Evolutionary conservation across 2,113 vertebrate genomes (phyloP), one percentile per base, ranked within the genome.

Genomic region (Gopherus flavomarginatus): DNA sequence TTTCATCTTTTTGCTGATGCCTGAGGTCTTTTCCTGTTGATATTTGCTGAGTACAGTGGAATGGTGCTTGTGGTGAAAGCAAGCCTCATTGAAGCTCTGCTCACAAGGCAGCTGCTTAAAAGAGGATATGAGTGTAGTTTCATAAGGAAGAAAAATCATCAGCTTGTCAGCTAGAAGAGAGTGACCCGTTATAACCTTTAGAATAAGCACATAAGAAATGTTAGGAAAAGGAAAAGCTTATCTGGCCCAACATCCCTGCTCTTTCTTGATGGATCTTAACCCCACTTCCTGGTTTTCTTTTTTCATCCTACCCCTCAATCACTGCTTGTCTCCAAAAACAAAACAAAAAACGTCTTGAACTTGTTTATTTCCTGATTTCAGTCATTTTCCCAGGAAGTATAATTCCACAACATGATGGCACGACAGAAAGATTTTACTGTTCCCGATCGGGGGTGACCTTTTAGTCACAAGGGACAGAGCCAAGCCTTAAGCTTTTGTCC

Each of bases 51-150:
- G 83, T 52, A 86, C 16, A 27, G 87, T 16, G 26, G 95, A 97
- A 96, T 59, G 53, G 84, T 92, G 89, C 89, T 44, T 88, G 85
- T 94, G 83, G 83, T 85, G 80, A 91, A 50, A 96, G 75, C 69
- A 89, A 97, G 81, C 47, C 31, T 81, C 89, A 72, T 42, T 92
- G 83, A 75, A 96, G 62, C 82, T 94, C 57, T 91, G 93, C 89
- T 95, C 94, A 95, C 65, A 96, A 95, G 94, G 38, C 94, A 91
- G 69, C 81, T 93, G 85, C 87, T 59, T 92, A 89, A 96, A 97
- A 97, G 94, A 95, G 95, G 90, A 97, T 87, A 91, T 96, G 97
- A 98, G 95, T 83, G 62, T 83, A 89, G 93, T 97, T 98, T 97
- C 97, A 92, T 87, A 89, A 94, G 97, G 97, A 97, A 98, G 93